Conservation (phyloP, 2,113 vertebrate genomes). For the Neopipo cinnamomea region DNA sequence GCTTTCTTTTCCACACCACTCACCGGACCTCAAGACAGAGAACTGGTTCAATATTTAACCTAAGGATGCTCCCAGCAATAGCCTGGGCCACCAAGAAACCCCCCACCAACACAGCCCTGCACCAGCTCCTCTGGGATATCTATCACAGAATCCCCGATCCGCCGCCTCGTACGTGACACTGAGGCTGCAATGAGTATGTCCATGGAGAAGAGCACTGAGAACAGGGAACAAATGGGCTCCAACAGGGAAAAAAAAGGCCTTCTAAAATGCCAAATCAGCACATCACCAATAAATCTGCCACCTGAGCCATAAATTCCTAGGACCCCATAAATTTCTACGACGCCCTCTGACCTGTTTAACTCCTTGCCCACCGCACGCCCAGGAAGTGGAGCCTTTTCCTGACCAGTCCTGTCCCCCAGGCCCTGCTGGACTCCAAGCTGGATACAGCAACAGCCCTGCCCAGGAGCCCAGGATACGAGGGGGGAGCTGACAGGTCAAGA, state of each 20-base stretch:
- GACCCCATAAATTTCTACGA: neutral
- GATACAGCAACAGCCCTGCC: neutral
- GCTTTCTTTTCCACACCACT: neutral
- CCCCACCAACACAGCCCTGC: fast-evolving
- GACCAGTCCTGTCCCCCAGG: neutral
- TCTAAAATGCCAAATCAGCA: neutral
- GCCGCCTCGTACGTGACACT: fast-evolving
- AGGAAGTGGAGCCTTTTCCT: neutral
- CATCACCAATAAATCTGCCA: neutral
- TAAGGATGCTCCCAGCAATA: neutral
- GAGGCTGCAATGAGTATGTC: fast-evolving
- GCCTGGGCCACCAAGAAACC: neutral
- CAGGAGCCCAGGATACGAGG: neutral
- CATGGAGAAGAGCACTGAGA: neutral
- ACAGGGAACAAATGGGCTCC: neutral
- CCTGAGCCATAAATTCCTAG: neutral
- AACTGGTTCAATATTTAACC: neutral
- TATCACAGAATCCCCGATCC: neutral
- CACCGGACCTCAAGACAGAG: fast-evolving
- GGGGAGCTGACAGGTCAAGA: neutral
- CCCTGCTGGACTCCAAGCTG: neutral
- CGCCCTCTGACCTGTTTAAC: fast-evolving
- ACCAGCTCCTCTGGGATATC: neutral
- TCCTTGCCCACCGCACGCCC: neutral
- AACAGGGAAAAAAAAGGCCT: fast-evolving